phyloP scores from a whole-genome alignment of 2,113 vertebrate genomes.

The Bubo bubo region DNA sequence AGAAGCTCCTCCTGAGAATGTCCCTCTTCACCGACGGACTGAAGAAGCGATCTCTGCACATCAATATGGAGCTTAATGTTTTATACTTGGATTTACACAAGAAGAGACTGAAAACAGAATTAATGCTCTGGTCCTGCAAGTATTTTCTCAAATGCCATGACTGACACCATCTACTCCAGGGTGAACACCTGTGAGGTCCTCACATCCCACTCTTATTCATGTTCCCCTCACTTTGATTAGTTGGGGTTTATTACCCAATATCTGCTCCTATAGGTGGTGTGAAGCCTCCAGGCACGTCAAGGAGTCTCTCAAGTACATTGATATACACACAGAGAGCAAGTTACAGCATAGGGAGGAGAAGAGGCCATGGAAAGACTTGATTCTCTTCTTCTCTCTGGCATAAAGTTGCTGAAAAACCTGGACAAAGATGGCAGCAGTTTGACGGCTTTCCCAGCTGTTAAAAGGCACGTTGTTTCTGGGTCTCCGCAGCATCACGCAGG shows the following conservation, averaged over 20 bases:
- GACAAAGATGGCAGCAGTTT: background rate
- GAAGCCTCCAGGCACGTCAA: background rate
- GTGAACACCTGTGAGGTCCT: background rate
- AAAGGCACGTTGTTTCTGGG: accelerated
- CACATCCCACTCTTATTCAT: background rate
- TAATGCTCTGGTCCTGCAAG: background rate
- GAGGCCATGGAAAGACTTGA: background rate
- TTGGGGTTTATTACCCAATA: background rate
- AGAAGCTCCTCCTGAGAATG: background rate
- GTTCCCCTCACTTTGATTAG: background rate
- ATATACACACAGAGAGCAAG: background rate
- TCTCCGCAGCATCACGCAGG: accelerated
- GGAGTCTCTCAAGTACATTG: background rate
- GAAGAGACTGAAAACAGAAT: background rate
- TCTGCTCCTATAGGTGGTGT: background rate
- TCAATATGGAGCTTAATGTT: accelerated
- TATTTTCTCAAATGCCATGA: background rate
- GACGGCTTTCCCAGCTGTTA: background rate
- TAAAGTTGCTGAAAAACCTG: background rate
- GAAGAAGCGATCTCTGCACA: background rate
- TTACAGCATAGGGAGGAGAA: background rate
- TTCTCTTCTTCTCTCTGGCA: background rate
- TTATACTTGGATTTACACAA: background rate
- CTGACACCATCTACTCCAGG: background rate
- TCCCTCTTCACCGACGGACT: accelerated